Evolutionary conservation across 2,797 vertebrate species (phyloP).

Genomic region (Pipistrellus pygmaeus): DNA sequence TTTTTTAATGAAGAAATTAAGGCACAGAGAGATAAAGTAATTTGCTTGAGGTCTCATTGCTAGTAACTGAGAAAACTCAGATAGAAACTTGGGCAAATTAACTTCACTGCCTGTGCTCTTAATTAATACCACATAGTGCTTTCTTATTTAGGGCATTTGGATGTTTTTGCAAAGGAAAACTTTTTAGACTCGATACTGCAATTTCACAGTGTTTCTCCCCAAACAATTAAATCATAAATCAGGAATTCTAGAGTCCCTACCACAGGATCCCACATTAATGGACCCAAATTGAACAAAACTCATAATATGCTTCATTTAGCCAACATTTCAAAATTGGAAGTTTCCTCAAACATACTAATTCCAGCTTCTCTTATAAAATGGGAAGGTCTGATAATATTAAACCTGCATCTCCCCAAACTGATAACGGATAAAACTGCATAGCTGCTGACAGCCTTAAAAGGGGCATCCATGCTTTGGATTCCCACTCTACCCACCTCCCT

Average conservation of each 20-base stretch:
- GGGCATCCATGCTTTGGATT: neutral
- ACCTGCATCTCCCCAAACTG: neutral
- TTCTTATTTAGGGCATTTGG: neutral
- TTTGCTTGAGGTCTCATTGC: neutral
- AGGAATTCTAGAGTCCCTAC: neutral
- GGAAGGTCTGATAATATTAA: neutral
- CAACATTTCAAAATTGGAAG: neutral
- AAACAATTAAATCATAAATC: neutral
- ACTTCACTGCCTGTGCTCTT: neutral
- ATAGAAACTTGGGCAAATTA: neutral
- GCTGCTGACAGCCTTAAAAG: neutral
- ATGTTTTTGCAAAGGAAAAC: neutral
- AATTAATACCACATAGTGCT: neutral
- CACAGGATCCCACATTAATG: neutral
- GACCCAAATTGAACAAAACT: neutral
- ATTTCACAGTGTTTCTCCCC: neutral
- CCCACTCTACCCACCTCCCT: neutral
- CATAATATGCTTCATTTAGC: neutral
- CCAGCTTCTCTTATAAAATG: neutral
- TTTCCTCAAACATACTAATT: neutral
- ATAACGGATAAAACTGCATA: neutral
- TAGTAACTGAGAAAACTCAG: neutral
- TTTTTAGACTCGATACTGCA: constrained; percentile 13
- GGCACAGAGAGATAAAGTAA: neutral
- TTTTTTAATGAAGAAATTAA: neutral